Evolutionary conservation across 2,113 vertebrate genomes (phyloP).

Genomic region (Oncorhynchus nerka): DNA sequence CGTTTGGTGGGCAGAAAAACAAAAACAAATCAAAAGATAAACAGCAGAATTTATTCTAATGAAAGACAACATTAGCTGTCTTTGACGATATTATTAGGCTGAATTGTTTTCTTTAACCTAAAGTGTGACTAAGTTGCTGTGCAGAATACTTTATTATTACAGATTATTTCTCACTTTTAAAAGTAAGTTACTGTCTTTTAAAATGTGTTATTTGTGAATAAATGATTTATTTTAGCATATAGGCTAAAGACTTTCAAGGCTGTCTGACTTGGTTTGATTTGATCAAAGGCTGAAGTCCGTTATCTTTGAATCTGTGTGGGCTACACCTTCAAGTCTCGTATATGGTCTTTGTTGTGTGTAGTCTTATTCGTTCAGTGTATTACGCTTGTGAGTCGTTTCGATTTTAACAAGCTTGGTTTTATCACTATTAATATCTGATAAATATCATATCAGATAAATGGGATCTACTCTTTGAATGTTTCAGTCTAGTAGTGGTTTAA

Average conservation of each 20-base stretch:
- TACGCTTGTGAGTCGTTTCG: not conserved
- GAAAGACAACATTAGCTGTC: slow-evolving; percentile 14
- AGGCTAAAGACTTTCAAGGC: not conserved
- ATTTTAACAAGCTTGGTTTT: not conserved
- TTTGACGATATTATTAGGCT: slow-evolving; percentile 22
- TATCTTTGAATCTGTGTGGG: too few relatives aligned
- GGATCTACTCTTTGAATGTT: not conserved
- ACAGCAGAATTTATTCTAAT: slow-evolving; percentile 26
- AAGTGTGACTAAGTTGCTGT: slow-evolving; percentile 40
- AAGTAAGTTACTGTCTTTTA: not conserved
- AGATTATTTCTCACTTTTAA: slow-evolving; percentile 62
- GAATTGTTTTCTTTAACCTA: slow-evolving; percentile 30
- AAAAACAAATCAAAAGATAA: slow-evolving; percentile 51
- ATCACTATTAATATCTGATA: not conserved
- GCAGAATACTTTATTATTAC: slow-evolving; percentile 35
- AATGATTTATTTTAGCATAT: not conserved
- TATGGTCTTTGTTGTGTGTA: not conserved
- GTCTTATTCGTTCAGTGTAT: not conserved
- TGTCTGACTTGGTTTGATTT: not conserved
- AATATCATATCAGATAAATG: not conserved
- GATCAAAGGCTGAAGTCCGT: not conserved
- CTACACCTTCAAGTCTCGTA: not conserved
- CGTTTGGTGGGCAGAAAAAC: slow-evolving; percentile 54
- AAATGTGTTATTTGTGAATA: not conserved
- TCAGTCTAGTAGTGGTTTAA: not conserved